Percentiles rank a stretch among this genome's conserved stretches.
phyloP scores from a whole-genome alignment of 2,797 vertebrate genomes.

The Micropoecilia bifurca region DNA sequence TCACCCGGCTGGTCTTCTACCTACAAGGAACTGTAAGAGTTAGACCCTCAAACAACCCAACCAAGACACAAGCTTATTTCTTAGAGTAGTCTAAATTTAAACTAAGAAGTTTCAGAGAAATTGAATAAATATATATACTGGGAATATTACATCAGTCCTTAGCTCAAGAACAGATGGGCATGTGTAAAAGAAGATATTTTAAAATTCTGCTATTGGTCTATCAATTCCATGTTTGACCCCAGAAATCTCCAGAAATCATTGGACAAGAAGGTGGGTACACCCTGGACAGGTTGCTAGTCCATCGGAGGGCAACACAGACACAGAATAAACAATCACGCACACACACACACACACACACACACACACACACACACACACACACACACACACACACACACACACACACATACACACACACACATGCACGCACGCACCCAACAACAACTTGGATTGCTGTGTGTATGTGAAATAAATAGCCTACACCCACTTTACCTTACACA shows the following conservation, averaged over 20 bases:
- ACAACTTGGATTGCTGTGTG: background rate
- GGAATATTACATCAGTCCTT: background rate
- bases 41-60: conserved; percentile 26
- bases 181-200: background rate
- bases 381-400: no score
- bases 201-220: background rate
- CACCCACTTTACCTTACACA: no score
- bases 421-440: background rate
- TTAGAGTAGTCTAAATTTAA: conserved; percentile 41
- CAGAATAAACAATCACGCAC: no score
- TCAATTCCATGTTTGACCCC: background rate
- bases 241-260: no score
- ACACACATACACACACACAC: accelerated
- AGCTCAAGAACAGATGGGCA: no score
- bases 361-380: background rate
- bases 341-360: no score
- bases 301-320: no score
- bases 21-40: conserved; percentile 44
- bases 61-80: conserved; percentile 32
- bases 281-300: no score
- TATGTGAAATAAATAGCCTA: background rate
- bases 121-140: background rate
- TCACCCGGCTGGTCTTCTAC: conserved; percentile 51
- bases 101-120: conserved; percentile 6
- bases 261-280: no score